Evolutionary conservation across 2,113 vertebrate genomes (phyloP).

Genomic region (Tapirus terrestris): DNA sequence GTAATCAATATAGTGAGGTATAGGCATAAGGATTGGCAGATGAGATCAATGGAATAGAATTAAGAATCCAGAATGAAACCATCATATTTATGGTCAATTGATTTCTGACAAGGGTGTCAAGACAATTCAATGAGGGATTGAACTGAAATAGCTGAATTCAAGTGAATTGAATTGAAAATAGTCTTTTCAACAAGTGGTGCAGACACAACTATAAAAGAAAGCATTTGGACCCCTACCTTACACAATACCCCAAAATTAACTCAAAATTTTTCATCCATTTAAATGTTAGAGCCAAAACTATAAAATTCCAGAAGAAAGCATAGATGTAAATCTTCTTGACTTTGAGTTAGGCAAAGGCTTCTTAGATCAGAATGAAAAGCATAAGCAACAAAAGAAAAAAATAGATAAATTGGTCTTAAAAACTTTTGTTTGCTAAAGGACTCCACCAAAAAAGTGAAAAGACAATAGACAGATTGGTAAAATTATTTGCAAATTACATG

Average conservation of each 20-base stretch:
- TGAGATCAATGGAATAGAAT: neutral
- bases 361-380: neutral
- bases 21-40: neutral
- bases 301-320: neutral
- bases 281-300: conserved; percentile 8
- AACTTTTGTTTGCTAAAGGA: neutral
- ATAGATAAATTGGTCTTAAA: neutral
- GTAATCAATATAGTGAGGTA: neutral
- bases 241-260: neutral
- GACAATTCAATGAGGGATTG: neutral
- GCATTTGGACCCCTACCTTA: neutral
- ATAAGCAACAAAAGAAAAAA: neutral
- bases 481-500: neutral
- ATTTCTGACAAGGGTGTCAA: neutral
- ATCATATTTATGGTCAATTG: neutral
- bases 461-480: neutral
- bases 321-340: neutral
- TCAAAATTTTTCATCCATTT: neutral
- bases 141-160: too few relatives aligned
- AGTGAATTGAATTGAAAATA: neutral
- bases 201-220: neutral
- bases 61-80: neutral
- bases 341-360: neutral
- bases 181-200: neutral
- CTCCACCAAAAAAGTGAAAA: neutral